Evolutionary conservation across 2,797 vertebrate genomes (phyloP), one percentile per base, ranked within the genome.

Genomic region (Tadarida brasiliensis): DNA sequence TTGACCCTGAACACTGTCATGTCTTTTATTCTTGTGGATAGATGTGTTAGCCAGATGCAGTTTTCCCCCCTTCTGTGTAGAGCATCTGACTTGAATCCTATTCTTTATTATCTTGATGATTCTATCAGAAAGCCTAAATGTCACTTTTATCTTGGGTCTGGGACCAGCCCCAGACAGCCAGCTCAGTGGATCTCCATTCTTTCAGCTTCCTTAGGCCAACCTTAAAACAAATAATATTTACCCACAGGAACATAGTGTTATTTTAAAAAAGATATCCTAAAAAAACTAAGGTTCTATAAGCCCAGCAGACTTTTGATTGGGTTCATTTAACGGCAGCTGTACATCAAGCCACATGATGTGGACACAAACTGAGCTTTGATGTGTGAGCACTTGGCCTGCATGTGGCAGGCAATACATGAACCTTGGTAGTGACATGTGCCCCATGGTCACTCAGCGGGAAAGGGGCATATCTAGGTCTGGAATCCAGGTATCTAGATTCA

Each of bases 71-170:
- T 77, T 30, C 4, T 63, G 3, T 76, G 30, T 10, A 54, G 56
- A 47, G 7, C 20, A 16, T 85, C 15, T 89, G 74, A n/a, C 24
- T 87, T 82, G 57, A 85, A 30, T 86, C 14, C 11, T 56, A 4
- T 28, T 87, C n/a, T 87, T 95, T 70, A 30, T 90, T 65, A 28
- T 56, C 33, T 85, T 77, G 10, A 68, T 81, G n/a, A 57, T 82
- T 89, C 44, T 82, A 24, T 71, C 24, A n/a, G n/a, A 22, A 85
- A 82, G 11, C 30, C 28, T 80, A 87, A 70, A 33, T 1, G 11
- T 68, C 56, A 68, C 26, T 76, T 82, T 85, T 22, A 35, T 30
- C 33, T 14, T 63, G 56, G 49, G 20, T 5, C 0, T 35, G 73
- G 67, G 61, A 22, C 15, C 68, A 81, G 47, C 7, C 12, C 4